Conservation (phyloP, 2,888 invertebrate genomes). For the Ophioninae sp. region DNA sequence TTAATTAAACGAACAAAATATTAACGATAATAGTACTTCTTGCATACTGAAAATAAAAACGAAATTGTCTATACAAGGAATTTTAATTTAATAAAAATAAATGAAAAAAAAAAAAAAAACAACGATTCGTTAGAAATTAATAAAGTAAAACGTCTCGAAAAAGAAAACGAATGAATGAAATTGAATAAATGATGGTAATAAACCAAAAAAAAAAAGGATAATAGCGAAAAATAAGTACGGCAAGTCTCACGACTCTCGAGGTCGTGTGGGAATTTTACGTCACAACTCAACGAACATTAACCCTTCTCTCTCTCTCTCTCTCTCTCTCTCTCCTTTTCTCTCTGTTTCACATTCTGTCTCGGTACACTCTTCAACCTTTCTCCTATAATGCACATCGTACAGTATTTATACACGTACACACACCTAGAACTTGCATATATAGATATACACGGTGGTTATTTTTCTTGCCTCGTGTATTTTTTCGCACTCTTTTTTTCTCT, state of each 20-base stretch:
- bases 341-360: slow-evolving; percentile 23
- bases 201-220: neutral
- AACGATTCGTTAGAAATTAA: too few species aligned
- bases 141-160: too few species aligned
- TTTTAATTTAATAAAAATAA: too few species aligned
- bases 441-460: slow-evolving; percentile 2
- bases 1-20: too few species aligned
- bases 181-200: too few species aligned
- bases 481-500: slow-evolving; percentile 40
- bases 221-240: slow-evolving; percentile 3
- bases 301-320: slow-evolving; percentile 25
- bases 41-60: too few species aligned
- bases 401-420: slow-evolving; percentile 26
- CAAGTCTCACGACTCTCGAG: slow-evolving; percentile 45
- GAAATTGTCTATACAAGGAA: too few species aligned
- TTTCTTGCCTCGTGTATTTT: slow-evolving; percentile 49
- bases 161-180: too few species aligned
- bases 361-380: slow-evolving; percentile 33
- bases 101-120: too few species aligned
- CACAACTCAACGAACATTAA: slow-evolving; percentile 57
- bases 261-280: slow-evolving; percentile 41
- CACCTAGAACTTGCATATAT: neutral
- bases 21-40: too few species aligned
- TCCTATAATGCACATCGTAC: slow-evolving; percentile 30
- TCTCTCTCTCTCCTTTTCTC: slow-evolving; percentile 16